Base-by-base conservation (phyloP, 2,888 invertebrate species). In the Leistus spinibarbis region DNA sequence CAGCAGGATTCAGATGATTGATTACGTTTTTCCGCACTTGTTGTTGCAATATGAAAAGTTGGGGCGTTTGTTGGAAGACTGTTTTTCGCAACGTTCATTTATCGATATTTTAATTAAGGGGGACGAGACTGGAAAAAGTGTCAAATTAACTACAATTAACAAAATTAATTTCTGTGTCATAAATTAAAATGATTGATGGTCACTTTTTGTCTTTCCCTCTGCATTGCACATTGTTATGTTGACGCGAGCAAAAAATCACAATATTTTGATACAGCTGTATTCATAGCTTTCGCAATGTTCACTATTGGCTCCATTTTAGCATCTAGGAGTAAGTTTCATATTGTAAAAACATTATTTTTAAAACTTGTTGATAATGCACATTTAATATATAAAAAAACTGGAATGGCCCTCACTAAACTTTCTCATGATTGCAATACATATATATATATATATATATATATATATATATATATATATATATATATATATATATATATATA, bases 141-240 rank as follows among this genome's bases (percentile, higher is more conserved):
- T 73, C 73, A 73, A 73, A 73, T 73, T 73, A 73, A 73, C 73
- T 73, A 62, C 73, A 73, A 73, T 73, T 73, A 73, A 73, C 73
- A 73, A 73, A 73, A 73, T 73, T 73, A 73, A 73, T 73, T 73
- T 73, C 67, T 53, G 60, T 67, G 73, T 73, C 73, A 73, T 73
- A 73, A 73, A 73, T 73, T 73, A 62, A 60, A 65, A 17, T 73
- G 73, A 73, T 73, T 67, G 67, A 73, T 73, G 67, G 60, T 60
- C 60, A 60, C 16, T 60, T 60, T 60, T 60, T 60, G 57, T 60
- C 22, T 60, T 17, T 54, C 53, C n/a, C n/a, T 40, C 40, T 40
- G 40, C 40, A 10, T 1, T 40, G 40, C 13, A 13, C 13, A 40
- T 40, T 40, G 40, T n/a, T n/a, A n/a, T 40, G 40, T 40, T 7